Conservation (phyloP, 2,113 vertebrate genomes). For the Tylochromis polylepis region DNA sequence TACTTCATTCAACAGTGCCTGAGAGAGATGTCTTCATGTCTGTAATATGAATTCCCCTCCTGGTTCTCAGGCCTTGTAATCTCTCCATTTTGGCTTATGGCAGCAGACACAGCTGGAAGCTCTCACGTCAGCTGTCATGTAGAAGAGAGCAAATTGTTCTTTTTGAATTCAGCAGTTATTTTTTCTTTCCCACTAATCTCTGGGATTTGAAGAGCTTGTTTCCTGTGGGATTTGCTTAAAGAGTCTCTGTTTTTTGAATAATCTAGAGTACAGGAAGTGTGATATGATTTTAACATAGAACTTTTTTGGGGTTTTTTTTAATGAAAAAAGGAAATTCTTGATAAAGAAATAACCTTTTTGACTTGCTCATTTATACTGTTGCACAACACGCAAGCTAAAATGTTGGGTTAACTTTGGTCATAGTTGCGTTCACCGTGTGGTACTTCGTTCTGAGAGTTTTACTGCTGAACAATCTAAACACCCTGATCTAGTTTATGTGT, state of each 20-base stretch:
- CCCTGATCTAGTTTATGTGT: background rate
- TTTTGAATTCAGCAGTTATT: constrained; percentile 22
- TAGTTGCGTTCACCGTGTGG: fast-evolving
- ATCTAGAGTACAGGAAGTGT: background rate
- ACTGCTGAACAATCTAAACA: background rate
- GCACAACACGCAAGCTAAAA: background rate
- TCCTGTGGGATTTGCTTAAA: background rate
- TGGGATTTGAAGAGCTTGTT: background rate
- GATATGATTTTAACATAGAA: background rate
- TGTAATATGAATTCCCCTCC: constrained; percentile 39
- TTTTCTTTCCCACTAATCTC: constrained; percentile 25
- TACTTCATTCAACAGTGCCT: constrained; percentile 7
- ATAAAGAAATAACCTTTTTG: background rate
- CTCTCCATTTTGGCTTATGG: constrained; percentile 45
- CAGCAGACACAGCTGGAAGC: constrained; percentile 65
- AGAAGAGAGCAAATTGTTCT: constrained; percentile 35
- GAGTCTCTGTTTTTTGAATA: background rate
- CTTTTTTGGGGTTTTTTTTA: background rate
- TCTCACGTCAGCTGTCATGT: constrained; percentile 56
- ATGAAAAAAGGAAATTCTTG: background rate
- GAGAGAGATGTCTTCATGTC: constrained; percentile 44
- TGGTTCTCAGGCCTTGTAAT: constrained; percentile 62
- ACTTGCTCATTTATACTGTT: background rate
- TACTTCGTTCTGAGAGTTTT: background rate
- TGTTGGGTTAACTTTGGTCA: background rate